Evolutionary conservation across 2,888 invertebrate genomes (phyloP).

Genomic region (Caenorhabditis plicata): DNA sequence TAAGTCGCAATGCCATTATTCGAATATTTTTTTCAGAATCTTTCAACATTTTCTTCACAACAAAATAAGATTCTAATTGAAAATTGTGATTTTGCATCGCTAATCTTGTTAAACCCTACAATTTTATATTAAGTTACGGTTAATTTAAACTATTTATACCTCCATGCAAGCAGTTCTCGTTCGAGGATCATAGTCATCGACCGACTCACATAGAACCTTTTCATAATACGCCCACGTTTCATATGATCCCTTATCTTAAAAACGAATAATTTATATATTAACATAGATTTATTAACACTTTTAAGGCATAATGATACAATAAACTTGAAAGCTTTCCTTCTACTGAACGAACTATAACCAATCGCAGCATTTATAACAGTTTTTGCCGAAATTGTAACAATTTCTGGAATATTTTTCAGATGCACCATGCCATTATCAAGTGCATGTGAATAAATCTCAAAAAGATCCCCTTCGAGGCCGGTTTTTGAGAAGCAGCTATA

Average conservation of each 20-base stretch:
- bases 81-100: neutral
- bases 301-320: too few species aligned
- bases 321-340: too few species aligned
- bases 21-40: constrained; percentile 37
- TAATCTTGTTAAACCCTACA: constrained; percentile 8
- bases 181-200: constrained; percentile 38
- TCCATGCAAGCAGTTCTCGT: constrained; percentile 39
- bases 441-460: constrained; percentile 4
- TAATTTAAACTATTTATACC: constrained; percentile 2
- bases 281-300: too few species aligned
- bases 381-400: neutral
- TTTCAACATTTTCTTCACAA: constrained; percentile 19
- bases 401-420: constrained; percentile 10
- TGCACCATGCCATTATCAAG: constrained; percentile 1
- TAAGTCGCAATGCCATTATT: constrained; percentile 35
- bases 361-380: too few species aligned
- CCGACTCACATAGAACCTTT: constrained; percentile 6
- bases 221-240: constrained; percentile 10
- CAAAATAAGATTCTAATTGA: constrained; percentile 5
- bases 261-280: neutral
- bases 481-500: constrained; percentile 4
- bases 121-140: neutral
- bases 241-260: neutral
- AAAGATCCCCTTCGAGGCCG: constrained; percentile 8
- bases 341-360: too few species aligned